These are phyloP conservation scores for Anoplophora glabripennis DNA, from an alignment of 1,140 invertebrate genomes.

Conservation along the genomic window DNA sequence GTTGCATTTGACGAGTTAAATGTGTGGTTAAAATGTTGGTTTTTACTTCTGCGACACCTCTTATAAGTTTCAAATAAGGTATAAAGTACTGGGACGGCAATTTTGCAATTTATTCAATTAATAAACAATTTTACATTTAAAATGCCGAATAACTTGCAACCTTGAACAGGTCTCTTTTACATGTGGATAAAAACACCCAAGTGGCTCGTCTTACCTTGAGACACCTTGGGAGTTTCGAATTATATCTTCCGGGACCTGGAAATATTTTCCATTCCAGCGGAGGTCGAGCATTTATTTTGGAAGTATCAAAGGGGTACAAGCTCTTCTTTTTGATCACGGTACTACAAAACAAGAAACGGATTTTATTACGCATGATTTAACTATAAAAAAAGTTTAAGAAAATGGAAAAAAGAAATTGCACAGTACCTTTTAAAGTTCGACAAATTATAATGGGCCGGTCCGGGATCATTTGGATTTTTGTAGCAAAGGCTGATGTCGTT, in stretches of 20 bases:
- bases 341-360: slow-evolving; percentile 27
- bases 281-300: slow-evolving; percentile 29
- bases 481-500: slow-evolving; percentile 37
- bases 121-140: background rate
- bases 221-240: slow-evolving; percentile 26
- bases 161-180: slow-evolving; percentile 26
- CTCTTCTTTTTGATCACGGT: slow-evolving; percentile 17
- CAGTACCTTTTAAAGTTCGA: slow-evolving; percentile 8
- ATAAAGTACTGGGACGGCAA: too few relatives aligned
- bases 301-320: slow-evolving; percentile 34
- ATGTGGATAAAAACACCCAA: slow-evolving; percentile 37
- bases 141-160: slow-evolving; percentile 23
- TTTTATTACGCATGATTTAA: too few relatives aligned
- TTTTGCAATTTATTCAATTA: too few relatives aligned
- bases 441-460: slow-evolving; percentile 35
- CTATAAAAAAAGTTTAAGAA: too few relatives aligned
- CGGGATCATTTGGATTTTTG: slow-evolving; percentile 36
- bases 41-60: too few relatives aligned
- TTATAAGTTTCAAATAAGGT: too few relatives aligned
- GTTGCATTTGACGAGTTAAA: too few relatives aligned
- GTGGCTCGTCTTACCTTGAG: slow-evolving; percentile 27
- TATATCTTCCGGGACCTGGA: slow-evolving; percentile 41
- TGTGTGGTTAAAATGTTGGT: too few relatives aligned
- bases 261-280: slow-evolving; percentile 31
- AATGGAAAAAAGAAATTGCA: too few relatives aligned